Percentiles rank a stretch among this genome's conserved stretches.
These are phyloP conservation scores for Harpagifer antarcticus DNA, from an alignment of 2,797 vertebrate species.

Conservation along the genomic window DNA sequence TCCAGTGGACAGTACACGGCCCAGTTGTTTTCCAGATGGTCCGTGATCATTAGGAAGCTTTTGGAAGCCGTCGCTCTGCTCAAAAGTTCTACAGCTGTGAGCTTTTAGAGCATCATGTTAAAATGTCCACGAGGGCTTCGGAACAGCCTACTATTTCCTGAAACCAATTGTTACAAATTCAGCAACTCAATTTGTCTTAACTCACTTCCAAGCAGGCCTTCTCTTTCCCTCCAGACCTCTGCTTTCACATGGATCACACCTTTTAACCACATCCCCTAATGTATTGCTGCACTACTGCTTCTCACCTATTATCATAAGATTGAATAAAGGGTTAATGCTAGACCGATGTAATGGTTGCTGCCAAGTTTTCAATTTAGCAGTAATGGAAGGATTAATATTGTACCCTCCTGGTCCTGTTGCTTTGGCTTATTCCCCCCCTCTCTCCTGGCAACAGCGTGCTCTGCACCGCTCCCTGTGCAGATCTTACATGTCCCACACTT, in stretches of 20 bases:
- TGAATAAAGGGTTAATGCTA: constrained; percentile 37
- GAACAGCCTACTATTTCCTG: constrained; percentile 49
- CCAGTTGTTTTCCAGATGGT: constrained; percentile 80
- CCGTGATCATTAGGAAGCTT: constrained; percentile 70
- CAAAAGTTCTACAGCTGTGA: constrained; percentile 75
- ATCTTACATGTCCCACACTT: constrained; percentile 29
- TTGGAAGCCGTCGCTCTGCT: constrained; percentile 74
- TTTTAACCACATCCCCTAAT: constrained; percentile 30
- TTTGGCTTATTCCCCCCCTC: constrained; percentile 28
- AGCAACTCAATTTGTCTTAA: constrained; percentile 50
- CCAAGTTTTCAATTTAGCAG: constrained; percentile 68
- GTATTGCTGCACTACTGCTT: background rate
- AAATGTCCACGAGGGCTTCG: constrained; percentile 65
- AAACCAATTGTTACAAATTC: constrained; percentile 69
- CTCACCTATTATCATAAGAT: constrained; percentile 23
- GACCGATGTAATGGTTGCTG: constrained; percentile 38
- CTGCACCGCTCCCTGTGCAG: constrained; percentile 29
- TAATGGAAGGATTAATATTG: constrained; percentile 54
- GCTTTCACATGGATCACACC: constrained; percentile 38
- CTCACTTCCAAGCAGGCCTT: constrained; percentile 47
- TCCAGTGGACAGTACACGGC: constrained; percentile 56
- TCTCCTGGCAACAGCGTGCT: constrained; percentile 45
- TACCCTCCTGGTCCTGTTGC: constrained; percentile 47
- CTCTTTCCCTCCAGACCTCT: constrained; percentile 8
- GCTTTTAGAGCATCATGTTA: constrained; percentile 61